Conservation (phyloP, 2,113 vertebrate species). For the Apodemus sylvaticus region DNA sequence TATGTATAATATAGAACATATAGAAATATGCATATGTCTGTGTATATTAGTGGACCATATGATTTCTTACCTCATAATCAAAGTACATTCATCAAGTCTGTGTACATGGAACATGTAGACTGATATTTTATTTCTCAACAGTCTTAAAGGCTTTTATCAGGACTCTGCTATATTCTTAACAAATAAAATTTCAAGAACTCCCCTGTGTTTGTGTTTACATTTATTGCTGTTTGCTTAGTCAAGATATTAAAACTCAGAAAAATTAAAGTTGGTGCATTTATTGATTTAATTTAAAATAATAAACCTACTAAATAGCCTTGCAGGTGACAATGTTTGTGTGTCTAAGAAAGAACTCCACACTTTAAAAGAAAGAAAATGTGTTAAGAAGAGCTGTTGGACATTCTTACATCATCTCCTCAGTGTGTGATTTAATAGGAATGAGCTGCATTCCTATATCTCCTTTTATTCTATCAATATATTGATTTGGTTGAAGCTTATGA, state of each 20-base stretch:
- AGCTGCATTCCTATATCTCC: neutral
- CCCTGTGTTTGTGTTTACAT: neutral
- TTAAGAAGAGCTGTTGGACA: neutral
- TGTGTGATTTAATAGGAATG: neutral
- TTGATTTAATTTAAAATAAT: constrained; percentile 48
- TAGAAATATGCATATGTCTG: neutral
- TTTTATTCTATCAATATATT: neutral
- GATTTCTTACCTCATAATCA: neutral
- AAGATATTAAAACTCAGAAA: constrained; percentile 44
- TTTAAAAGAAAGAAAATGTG: constrained; percentile 42
- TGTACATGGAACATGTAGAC: neutral
- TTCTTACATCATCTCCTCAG: constrained; percentile 4
- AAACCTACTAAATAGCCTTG: neutral
- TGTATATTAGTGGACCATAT: neutral
- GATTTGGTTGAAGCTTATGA: neutral
- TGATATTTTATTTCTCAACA: constrained; percentile 31
- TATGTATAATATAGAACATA: no score
- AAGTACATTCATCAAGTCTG: neutral
- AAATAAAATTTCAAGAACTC: neutral
- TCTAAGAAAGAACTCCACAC: neutral
- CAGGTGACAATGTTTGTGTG: neutral
- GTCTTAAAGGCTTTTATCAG: neutral
- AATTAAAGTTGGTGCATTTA: neutral
- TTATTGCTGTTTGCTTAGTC: constrained; percentile 9
- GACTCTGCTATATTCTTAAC: neutral